Evolutionary conservation across 2,113 vertebrate genomes (phyloP).

Genomic region (Ceyx cyanopectus): DNA sequence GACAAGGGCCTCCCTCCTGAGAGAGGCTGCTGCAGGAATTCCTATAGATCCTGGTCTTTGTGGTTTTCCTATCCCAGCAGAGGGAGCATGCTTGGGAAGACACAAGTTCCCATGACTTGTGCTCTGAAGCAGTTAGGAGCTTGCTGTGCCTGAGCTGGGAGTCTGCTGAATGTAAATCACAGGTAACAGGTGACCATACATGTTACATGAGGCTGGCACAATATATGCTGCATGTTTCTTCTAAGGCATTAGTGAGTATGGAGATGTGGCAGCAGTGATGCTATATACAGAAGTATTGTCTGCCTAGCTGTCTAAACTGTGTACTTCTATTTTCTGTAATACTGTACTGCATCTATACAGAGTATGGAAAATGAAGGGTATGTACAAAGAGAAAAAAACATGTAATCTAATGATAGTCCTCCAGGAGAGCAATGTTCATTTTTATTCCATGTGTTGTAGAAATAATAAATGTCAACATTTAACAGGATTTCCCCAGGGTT

Average conservation of each 20-base stretch:
- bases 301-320: not conserved
- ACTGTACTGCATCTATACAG: not conserved
- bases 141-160: not conserved
- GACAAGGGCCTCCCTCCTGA: not conserved
- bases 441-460: not conserved
- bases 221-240: not conserved
- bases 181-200: accelerated
- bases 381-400: not conserved
- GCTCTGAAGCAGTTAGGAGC: not conserved
- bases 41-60: not conserved
- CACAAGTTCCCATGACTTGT: not conserved
- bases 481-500: not conserved
- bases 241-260: not conserved
- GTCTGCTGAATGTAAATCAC: not conserved
- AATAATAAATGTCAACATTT: not conserved
- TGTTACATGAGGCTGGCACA: not conserved
- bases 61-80: not conserved
- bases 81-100: not conserved
- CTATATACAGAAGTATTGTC: not conserved
- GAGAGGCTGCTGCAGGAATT: not conserved
- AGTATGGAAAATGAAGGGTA: not conserved
- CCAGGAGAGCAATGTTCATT: not conserved
- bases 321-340: not conserved
- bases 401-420: not conserved
- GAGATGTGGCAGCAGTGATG: not conserved